A percentile compares a stretch with the other conserved stretches of the same genome.
phyloP scores from a whole-genome alignment of 2,888 invertebrate genomes.

The Auanema freiburgensis region DNA sequence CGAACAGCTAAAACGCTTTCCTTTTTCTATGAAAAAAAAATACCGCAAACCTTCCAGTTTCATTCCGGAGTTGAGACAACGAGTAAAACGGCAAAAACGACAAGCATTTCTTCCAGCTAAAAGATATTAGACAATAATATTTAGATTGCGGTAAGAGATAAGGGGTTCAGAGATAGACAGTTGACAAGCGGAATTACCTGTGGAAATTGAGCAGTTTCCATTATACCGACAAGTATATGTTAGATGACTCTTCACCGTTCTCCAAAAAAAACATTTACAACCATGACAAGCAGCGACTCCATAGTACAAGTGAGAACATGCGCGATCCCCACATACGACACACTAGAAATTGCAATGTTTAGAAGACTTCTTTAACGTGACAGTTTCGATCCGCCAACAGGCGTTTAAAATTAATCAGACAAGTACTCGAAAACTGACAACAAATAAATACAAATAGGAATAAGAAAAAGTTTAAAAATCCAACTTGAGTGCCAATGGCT shows the following conservation, averaged over 20 bases:
- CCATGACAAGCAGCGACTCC: conserved; percentile 61
- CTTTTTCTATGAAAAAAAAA: conserved; percentile 4
- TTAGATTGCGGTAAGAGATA: background rate
- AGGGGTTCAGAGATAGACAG: background rate
- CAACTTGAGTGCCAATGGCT: conserved; percentile 34
- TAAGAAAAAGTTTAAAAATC: conserved; percentile 6
- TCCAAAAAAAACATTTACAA: conserved; percentile 62
- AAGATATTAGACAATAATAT: conserved; percentile 2
- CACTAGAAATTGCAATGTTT: conserved; percentile 43
- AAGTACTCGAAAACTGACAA: background rate
- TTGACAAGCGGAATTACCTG: conserved; percentile 22
- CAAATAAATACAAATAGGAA: background rate
- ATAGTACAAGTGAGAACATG: conserved; percentile 60
- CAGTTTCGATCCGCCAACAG: background rate
- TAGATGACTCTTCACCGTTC: conserved; percentile 55
- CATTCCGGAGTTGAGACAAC: conserved; percentile 44
- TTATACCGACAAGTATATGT: conserved; percentile 57
- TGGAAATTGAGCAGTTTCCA: conserved; percentile 55
- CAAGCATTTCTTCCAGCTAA: conserved; percentile 55
- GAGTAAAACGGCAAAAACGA: conserved; percentile 56
- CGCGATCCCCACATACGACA: conserved; percentile 60
- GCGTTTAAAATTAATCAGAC: background rate
- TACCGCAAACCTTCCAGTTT: conserved; percentile 41
- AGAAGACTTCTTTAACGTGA: background rate
- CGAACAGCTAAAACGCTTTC: conserved; percentile 33